Evolutionary conservation across 2,888 invertebrate species (phyloP).

Genomic region (Synanthedon tipuliformis): DNA sequence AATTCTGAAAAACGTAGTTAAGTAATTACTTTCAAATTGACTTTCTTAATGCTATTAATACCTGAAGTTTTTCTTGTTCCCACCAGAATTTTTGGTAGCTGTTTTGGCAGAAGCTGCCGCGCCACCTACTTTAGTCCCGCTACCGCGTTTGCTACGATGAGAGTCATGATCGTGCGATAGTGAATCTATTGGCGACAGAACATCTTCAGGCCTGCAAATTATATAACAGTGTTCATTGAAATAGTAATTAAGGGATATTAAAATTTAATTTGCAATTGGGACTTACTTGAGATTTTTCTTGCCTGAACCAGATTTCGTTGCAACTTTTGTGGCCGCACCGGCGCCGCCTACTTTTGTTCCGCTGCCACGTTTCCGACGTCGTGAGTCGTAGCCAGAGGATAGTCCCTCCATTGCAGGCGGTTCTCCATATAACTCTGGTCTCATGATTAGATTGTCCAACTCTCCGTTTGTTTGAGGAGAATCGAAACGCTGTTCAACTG

Average conservation of each 20-base stretch:
- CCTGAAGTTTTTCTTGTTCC: constrained; percentile 63
- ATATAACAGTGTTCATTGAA: not conserved
- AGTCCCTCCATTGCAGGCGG: constrained; percentile 64
- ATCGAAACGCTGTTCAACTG: constrained; percentile 50
- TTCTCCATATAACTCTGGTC: constrained; percentile 72
- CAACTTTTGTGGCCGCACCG: constrained; percentile 61
- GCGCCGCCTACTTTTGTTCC: constrained; percentile 60
- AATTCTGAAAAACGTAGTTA: not conserved
- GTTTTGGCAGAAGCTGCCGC: constrained; percentile 61
- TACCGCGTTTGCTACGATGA: constrained; percentile 36
- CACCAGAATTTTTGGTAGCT: constrained; percentile 56
- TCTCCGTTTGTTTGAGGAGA: constrained; percentile 46
- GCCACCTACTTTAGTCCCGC: constrained; percentile 56
- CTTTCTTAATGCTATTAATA: constrained; percentile 11
- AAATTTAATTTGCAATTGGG: not conserved
- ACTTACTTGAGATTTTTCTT: constrained; percentile 62
- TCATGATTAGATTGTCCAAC: constrained; percentile 72
- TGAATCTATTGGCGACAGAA: constrained; percentile 41
- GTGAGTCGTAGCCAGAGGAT: constrained; percentile 43
- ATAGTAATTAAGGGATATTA: not conserved
- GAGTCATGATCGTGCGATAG: constrained; percentile 30
- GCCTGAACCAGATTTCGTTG: constrained; percentile 55
- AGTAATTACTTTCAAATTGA: not conserved
- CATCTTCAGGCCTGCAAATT: constrained; percentile 39
- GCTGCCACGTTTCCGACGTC: constrained; percentile 56